Evolutionary conservation across 1,140 invertebrate species (phyloP), one percentile per base, ranked within the genome.

Genomic region (Cylas formicarius): DNA sequence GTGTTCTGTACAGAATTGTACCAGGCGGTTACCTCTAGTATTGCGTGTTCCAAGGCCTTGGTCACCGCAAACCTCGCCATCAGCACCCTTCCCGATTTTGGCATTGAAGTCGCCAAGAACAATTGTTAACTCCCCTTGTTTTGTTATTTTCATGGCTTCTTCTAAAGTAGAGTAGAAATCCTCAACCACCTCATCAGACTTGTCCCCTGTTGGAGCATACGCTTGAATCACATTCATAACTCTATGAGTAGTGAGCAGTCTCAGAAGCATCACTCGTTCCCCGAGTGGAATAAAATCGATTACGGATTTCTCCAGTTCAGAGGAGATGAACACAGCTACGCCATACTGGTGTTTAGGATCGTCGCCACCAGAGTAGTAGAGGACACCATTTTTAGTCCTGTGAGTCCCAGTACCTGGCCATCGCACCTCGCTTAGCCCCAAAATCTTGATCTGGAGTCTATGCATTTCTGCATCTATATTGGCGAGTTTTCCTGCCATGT

Each of bases 1-100:
- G 10, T 60, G 19, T 27, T 61, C 52, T 53, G 57, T 45, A 29
- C 55, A 64, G 41, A 63, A 65, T 33, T 65, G 29, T 17, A 56
- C 32, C 14, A 61, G 24, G 8, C 22, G 46, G 17, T 61, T 57
- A 17, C 53, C 58, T 49, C 58, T 55, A 2, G 57, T 52, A 41
- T 66, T 66, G 21, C 55, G 49, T 22, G 20, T 33, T 14, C 35
- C 61, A 3, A 66, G 34, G 9, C 59, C 61, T 42, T 29, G 55
- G 2, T 23, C n/a, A 17, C 39, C 43, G 9, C 22, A 10, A 9
- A 33, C 9, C 9, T 34, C 43, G 35, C 20, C 24, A 7, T 17
- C 19, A 13, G 19, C 31, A 22, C 39, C 51, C 18, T 38, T 17
- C 14, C 49, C 50, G 9, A 57, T 39, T 28, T 59, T 58, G 5